Percentiles rank a stretch among this genome's conserved stretches.
phyloP scores from a whole-genome alignment of 2,797 vertebrate species.

The Cryptoblepharus egeriae region DNA sequence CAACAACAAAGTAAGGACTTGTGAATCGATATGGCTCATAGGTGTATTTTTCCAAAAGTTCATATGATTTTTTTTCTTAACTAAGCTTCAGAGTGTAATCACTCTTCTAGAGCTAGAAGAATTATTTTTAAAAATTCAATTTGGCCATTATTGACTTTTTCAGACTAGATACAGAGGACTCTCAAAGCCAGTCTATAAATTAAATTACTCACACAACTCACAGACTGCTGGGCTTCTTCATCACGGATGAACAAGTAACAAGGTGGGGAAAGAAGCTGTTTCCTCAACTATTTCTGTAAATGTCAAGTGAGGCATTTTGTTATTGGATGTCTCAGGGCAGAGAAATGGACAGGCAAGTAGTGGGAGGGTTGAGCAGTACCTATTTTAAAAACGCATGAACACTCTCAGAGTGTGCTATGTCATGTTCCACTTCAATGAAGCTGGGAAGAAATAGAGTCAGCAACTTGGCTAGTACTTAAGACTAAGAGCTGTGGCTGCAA shows the following conservation, averaged over 20 bases:
- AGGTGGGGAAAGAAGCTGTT: constrained; percentile 33
- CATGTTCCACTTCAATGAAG: constrained; percentile 10
- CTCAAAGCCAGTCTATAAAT: constrained; percentile 69
- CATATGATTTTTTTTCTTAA: neutral
- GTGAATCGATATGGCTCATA: constrained; percentile 13
- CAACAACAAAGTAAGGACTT: neutral
- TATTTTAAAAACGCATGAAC: constrained; percentile 54
- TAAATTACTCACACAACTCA: constrained; percentile 55
- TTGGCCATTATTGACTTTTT: constrained; percentile 72
- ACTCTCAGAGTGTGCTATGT: constrained; percentile 45
- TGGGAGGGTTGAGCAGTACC: constrained; percentile 16
- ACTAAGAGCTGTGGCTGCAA: neutral
- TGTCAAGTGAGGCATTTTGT: neutral
- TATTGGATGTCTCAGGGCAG: constrained; percentile 35
- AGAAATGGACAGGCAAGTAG: constrained; percentile 23
- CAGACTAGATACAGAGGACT: constrained; percentile 54
- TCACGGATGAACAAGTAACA: constrained; percentile 31
- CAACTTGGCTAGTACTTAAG: constrained; percentile 11
- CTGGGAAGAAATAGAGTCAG: constrained; percentile 9
- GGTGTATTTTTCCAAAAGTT: constrained; percentile 34
- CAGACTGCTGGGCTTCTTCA: constrained; percentile 66
- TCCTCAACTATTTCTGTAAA: constrained; percentile 49
- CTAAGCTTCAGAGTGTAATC: constrained; percentile 29
- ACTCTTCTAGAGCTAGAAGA: constrained; percentile 63
- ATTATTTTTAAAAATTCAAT: constrained; percentile 65